These are phyloP conservation scores for Pantherophis guttatus DNA, from an alignment of 2,113 vertebrate species.

Conservation along the genomic window DNA sequence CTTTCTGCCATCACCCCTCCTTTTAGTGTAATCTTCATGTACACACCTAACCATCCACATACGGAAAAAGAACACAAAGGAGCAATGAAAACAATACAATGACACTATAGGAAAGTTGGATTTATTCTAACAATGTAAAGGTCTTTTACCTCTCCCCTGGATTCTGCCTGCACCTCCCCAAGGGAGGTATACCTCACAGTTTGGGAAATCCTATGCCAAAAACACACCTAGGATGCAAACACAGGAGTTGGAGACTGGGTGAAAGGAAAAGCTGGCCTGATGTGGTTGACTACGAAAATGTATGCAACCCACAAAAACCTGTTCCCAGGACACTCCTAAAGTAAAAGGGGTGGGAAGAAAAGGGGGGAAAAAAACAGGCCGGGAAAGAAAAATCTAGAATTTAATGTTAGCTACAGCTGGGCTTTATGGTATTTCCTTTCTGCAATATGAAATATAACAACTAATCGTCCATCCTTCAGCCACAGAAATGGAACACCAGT, in stretches of 20 bases:
- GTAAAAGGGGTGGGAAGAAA: background rate
- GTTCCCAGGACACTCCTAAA: slow-evolving; percentile 9
- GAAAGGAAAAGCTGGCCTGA: background rate
- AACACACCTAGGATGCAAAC: background rate
- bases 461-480: background rate
- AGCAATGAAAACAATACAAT: background rate
- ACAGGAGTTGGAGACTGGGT: background rate
- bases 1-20: background rate
- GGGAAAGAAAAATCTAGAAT: background rate
- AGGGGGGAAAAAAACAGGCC: no score
- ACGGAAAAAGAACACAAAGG: background rate
- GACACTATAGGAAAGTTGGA: background rate
- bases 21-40: background rate
- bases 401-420: background rate
- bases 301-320: background rate
- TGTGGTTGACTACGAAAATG: background rate
- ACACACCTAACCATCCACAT: background rate
- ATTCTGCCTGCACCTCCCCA: background rate
- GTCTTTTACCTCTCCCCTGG: background rate
- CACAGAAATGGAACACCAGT: background rate
- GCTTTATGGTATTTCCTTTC: background rate
- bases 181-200: background rate
- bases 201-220: background rate
- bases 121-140: background rate
- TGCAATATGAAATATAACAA: background rate